These are phyloP conservation scores for Sturnira hondurensis DNA, from an alignment of 2,113 vertebrate genomes.

Conservation along the genomic window DNA sequence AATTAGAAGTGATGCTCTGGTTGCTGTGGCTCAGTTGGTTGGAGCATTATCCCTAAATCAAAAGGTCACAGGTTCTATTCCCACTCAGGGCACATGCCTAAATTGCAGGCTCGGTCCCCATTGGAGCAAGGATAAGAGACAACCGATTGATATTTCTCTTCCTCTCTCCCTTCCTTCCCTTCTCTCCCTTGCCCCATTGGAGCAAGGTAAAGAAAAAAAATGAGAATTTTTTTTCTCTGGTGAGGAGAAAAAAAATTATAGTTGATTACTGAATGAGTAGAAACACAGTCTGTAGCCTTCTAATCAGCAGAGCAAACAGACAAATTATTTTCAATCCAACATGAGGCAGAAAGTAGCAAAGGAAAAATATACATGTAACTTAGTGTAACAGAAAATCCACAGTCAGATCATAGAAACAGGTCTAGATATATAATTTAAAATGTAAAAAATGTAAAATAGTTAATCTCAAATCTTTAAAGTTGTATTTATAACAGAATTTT, in stretches of 20 bases:
- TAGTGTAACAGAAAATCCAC: not conserved
- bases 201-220: no score
- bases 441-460: not conserved
- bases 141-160: no score
- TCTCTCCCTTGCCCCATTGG: no score
- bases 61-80: no score
- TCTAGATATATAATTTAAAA: not conserved
- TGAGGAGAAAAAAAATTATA: no score
- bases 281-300: not conserved
- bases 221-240: no score
- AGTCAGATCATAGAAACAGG: not conserved
- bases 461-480: not conserved
- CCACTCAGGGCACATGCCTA: no score
- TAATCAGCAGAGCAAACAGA: not conserved
- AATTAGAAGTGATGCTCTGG: not conserved
- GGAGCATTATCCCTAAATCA: no score
- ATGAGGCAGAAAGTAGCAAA: not conserved
- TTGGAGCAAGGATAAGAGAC: no score
- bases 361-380: not conserved
- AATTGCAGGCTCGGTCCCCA: no score
- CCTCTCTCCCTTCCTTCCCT: no score
- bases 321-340: not conserved
- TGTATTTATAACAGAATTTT: not conserved
- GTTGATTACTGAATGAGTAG: not conserved
- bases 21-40: no score